phyloP scores from a whole-genome alignment of 2,113 vertebrate species.

The human region GRCh38 chr5:107295501-107296000 shows the following conservation, averaged over 20 bases:
- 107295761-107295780: slow-evolving; percentile 73
- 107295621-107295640: neutral
- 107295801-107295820: slow-evolving; percentile 73
- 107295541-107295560: neutral
- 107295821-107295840: slow-evolving; percentile 67
- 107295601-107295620: neutral
- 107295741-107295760: slow-evolving; percentile 65
- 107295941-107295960: neutral
- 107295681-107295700: slow-evolving; percentile 30
- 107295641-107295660: neutral
- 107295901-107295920: slow-evolving; percentile 56
- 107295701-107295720: neutral
- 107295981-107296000: slow-evolving; percentile 66
- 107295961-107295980: slow-evolving; percentile 75
- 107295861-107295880: slow-evolving; percentile 61
- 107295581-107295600: neutral
- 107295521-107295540: neutral
- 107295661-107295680: slow-evolving; percentile 47
- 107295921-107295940: slow-evolving; percentile 47
- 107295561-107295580: neutral
- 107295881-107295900: slow-evolving; percentile 5
- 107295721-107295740: slow-evolving; percentile 44
- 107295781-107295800: slow-evolving; percentile 72
- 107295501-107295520: neutral
- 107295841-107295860: slow-evolving; percentile 58